Base-by-base conservation (phyloP, 2,888 invertebrate species). In the Drosophila hamatofila region DNA sequence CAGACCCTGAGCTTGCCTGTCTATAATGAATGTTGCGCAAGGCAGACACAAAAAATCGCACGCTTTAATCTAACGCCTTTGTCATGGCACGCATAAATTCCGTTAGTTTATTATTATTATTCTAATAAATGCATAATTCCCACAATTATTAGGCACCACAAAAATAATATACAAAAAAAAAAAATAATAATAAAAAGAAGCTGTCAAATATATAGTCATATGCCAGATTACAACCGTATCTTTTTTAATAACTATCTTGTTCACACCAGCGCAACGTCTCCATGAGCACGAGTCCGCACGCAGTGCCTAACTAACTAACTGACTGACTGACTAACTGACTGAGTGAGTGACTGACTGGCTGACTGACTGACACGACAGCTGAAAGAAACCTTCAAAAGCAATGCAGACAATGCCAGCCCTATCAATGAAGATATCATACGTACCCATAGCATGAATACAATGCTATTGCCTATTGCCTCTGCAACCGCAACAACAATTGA, bases 371-470 rank as follows among this genome's bases (percentile, higher is more conserved):
- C 57, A 71, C 41, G 55, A 16, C 79, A 75, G 25, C 67, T 67
- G 46, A 77, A 81, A 75, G 85, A 85, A 87, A 87, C 85, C 85
- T 84, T 84, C 84, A 88, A 87, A 82, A 49, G 67, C 73, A 76
- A 62, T 68, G 72, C 67, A 83, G 81, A 83, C 83, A 83, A 83
- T 86, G 83, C 83, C 81, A 83, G 63, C 77, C 57, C 70, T 79
- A 86, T 83, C 86, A 86, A 81, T 86, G 81, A 81, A 83, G 81
- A 72, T 78, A 83, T 85, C 83, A 76, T 64, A 48, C 64, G 66
- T 54, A 58, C 60, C 23, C 72, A 65, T 52, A 27, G 60, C 49
- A 59, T 21, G 67, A 71, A 71, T 18, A 81, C 68, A 80, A 72
- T 81, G 66, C 56, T 44, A 64, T 49, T 51, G 35, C 44, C 56